Percentiles rank a stretch among this genome's conserved stretches.
phyloP scores from a whole-genome alignment of 2,888 invertebrate genomes.

The Trachelus troglodyta region DNA sequence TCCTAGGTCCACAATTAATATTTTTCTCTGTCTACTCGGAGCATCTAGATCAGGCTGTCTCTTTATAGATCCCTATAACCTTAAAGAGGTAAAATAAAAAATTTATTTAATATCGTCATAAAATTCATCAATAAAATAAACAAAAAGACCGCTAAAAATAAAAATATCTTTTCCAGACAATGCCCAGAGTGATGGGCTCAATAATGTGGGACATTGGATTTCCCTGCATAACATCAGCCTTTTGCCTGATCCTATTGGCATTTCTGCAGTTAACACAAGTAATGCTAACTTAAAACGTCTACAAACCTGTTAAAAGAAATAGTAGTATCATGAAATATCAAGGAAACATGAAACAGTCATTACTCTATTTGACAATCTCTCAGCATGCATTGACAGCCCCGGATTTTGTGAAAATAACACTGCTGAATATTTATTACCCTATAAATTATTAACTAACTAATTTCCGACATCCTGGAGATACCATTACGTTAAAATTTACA shows the following conservation, averaged over 20 bases:
- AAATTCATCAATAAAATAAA: neutral
- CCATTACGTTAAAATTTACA: neutral
- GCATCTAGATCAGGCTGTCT: constrained; percentile 68
- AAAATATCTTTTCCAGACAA: constrained; percentile 52
- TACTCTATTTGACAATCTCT: neutral
- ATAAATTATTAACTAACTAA: neutral
- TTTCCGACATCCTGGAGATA: neutral
- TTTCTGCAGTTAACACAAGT: constrained; percentile 71
- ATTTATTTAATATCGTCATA: neutral
- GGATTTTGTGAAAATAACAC: neutral
- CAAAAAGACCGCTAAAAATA: neutral
- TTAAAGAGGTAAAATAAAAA: constrained; percentile 64
- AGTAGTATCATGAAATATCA: neutral
- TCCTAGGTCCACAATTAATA: constrained; percentile 70
- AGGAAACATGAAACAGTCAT: neutral
- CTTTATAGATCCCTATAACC: constrained; percentile 71
- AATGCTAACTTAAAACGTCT: neutral
- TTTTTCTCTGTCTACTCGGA: constrained; percentile 69
- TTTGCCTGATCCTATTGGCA: constrained; percentile 70
- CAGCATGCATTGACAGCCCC: neutral
- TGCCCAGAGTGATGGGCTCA: constrained; percentile 68
- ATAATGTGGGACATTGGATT: constrained; percentile 71
- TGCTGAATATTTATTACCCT: neutral
- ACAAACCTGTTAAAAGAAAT: neutral
- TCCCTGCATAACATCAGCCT: constrained; percentile 71